These are phyloP conservation scores for Pocillopora verrucosa DNA, from an alignment of 64 coral and sea anemone species.

Conservation along the genomic window DNA sequence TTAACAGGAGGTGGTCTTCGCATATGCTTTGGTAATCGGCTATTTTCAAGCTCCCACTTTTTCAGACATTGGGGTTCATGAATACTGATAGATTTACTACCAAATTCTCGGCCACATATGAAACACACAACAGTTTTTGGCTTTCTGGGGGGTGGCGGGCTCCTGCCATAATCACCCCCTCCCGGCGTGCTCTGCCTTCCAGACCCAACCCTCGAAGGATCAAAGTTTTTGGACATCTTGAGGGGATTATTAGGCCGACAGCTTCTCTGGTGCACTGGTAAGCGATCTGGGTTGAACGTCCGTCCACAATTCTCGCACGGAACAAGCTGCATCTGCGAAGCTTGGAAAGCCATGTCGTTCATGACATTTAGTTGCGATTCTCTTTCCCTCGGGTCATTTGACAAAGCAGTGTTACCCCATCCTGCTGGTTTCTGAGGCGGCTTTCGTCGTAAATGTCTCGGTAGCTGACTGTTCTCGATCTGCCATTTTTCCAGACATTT, in stretches of 20 bases:
- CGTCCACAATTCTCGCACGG: constrained; percentile 92
- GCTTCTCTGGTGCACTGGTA: constrained; percentile 89
- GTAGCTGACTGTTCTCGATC: constrained; percentile 87
- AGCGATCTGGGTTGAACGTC: constrained; percentile 88
- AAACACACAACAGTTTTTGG: constrained; percentile 93
- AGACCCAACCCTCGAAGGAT: constrained; percentile 37
- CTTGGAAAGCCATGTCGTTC: constrained; percentile 88
- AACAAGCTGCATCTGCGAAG: constrained; percentile 82
- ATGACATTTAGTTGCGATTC: constrained; percentile 80
- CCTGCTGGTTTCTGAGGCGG: constrained; percentile 69
- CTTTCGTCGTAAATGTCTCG: constrained; percentile 70
- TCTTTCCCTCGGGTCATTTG: constrained; percentile 42
- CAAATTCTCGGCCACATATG: constrained; percentile 98
- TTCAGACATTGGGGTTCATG: constrained; percentile 97
- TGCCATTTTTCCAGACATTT: constrained; percentile 98
- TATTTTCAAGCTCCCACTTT: constrained; percentile 97
- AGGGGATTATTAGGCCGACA: constrained; percentile 74
- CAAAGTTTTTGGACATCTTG: constrained; percentile 77
- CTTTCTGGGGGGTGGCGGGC: constrained; percentile 64
- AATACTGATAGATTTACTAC: constrained; percentile 89
- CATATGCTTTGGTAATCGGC: constrained; percentile 73
- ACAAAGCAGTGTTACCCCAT: constrained; percentile 58
- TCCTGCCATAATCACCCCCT: constrained; percentile 12
- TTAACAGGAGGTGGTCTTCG: constrained; percentile 78
- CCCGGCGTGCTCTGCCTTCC: constrained; percentile 11